A percentile compares a stretch with the other conserved stretches of the same genome.
Evolutionary conservation across 2,797 vertebrate species (phyloP).

Genomic region (Micropoecilia bifurca): DNA sequence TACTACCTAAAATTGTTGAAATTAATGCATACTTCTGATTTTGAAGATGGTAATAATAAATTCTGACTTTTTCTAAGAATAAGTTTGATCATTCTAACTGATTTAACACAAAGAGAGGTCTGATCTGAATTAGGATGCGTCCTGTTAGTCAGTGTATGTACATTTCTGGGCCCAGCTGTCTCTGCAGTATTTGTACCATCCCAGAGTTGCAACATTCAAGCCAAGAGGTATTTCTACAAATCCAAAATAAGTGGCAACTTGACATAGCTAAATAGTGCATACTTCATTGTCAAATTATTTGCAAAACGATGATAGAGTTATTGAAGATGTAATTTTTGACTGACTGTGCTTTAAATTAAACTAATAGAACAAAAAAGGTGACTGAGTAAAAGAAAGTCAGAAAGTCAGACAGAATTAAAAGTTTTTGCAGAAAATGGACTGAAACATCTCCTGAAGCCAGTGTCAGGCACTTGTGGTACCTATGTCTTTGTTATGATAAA

Average conservation of each 20-base stretch:
- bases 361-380: conserved; percentile 28
- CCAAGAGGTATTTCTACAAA: not conserved
- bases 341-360: conserved; percentile 39
- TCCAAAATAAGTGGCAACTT: not conserved
- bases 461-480: conserved; percentile 53
- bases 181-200: no score
- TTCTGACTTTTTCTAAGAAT: no score
- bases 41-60: no score
- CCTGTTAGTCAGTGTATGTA: no score
- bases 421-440: conserved; percentile 64
- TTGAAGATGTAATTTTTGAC: conserved; percentile 17
- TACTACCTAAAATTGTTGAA: no score
- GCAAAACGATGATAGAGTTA: not conserved
- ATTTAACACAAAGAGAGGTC: no score
- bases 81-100: no score
- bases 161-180: no score
- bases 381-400: conserved; percentile 32
- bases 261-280: not conserved
- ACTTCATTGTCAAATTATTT: no score
- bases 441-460: conserved; percentile 70
- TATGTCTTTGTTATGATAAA: conserved; percentile 73
- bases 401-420: conserved; percentile 48
- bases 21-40: no score
- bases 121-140: no score
- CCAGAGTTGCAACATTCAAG: not conserved